Conservation (phyloP, 1,140 invertebrate species). For the Anoplophora glabripennis region DNA sequence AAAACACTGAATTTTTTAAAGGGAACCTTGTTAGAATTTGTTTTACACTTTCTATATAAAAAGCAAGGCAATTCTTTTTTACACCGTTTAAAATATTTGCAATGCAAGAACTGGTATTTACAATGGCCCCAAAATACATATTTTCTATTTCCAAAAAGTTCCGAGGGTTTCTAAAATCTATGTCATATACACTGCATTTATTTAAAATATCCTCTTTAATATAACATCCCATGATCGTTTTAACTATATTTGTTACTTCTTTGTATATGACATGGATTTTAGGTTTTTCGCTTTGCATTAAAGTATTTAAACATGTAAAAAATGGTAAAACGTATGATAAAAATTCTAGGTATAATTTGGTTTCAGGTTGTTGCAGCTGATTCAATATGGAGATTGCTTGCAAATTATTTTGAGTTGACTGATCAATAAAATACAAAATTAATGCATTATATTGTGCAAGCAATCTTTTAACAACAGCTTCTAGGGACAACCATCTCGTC, state of each 20-base stretch:
- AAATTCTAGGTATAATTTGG: constrained; percentile 10
- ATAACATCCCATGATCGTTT: constrained; percentile 1
- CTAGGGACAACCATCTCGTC: constrained; percentile 36
- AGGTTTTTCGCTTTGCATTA: constrained; percentile 4
- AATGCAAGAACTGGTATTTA: no score
- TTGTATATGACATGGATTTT: neutral
- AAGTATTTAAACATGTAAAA: constrained; percentile 1
- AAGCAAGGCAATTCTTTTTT: constrained; percentile 5
- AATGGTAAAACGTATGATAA: constrained; percentile 8
- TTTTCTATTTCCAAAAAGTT: neutral
- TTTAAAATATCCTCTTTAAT: constrained; percentile 1
- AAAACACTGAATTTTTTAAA: constrained; percentile 8
- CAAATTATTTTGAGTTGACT: constrained; percentile 17
- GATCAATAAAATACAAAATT: constrained; percentile 39
- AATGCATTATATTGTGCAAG: constrained; percentile 44
- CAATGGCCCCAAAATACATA: no score
- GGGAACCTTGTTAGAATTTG: constrained; percentile 11
- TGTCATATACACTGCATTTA: neutral
- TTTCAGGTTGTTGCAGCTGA: neutral
- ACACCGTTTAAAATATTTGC: neutral
- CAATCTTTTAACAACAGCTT: constrained; percentile 43
- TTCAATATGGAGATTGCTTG: constrained; percentile 1
- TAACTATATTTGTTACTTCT: no score
- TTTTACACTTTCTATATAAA: constrained; percentile 13
- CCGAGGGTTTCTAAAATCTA: neutral